phyloP scores from a whole-genome alignment of 2,888 invertebrate genomes.

The Isotomurus palustris region DNA sequence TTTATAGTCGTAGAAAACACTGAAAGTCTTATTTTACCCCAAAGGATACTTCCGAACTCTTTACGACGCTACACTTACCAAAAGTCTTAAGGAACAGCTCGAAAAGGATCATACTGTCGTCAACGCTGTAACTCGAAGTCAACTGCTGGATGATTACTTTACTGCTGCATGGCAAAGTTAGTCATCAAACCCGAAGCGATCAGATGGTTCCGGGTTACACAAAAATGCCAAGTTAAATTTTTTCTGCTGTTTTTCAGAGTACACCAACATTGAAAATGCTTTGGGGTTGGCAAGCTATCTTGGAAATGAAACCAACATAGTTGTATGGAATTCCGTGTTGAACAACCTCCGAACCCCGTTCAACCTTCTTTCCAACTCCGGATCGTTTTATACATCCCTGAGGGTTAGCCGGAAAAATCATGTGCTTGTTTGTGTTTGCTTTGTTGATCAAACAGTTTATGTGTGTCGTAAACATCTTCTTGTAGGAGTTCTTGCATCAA shows the following conservation, averaged over 20 bases:
- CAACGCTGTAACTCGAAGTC: constrained; percentile 29
- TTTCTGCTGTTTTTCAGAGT: constrained; percentile 20
- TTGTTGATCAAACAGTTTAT: background rate
- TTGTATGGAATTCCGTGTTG: constrained; percentile 37
- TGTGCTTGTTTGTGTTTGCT: background rate
- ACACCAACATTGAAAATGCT: constrained; percentile 23
- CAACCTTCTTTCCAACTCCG: constrained; percentile 18
- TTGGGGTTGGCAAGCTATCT: constrained; percentile 23
- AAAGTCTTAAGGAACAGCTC: constrained; percentile 24
- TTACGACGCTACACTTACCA: constrained; percentile 30
- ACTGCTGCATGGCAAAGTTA: constrained; percentile 31
- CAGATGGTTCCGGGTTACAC: too few relatives aligned
- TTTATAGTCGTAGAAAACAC: background rate
- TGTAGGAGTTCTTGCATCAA: constrained; percentile 25
- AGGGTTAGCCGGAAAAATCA: constrained; percentile 11
- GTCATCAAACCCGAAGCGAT: too few relatives aligned
- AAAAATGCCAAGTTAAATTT: too few relatives aligned
- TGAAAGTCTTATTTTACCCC: background rate
- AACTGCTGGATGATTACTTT: constrained; percentile 41
- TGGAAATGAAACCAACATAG: constrained; percentile 20
- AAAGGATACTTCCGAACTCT: constrained; percentile 38
- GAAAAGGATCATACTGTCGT: constrained; percentile 17
- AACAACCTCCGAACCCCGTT: constrained; percentile 23
- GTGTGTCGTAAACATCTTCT: background rate
- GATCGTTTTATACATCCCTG: constrained; percentile 11